A percentile compares a stretch with the other conserved stretches of the same genome.
phyloP scores from a whole-genome alignment of 1,140 invertebrate species.

The Drosophila carrolli region DNA sequence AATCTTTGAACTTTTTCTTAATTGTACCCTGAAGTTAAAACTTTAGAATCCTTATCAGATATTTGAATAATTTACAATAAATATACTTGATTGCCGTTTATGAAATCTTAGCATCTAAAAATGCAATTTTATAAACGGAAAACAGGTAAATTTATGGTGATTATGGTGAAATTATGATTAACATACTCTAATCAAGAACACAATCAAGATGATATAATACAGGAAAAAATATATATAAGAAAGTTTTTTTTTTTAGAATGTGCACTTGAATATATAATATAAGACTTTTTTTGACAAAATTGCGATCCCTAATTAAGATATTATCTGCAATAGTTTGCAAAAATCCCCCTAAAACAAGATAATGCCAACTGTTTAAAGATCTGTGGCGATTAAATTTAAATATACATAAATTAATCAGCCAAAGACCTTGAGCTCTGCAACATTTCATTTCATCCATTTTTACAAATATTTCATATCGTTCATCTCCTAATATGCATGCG shows the following conservation, averaged over 20 bases:
- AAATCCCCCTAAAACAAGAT: slow-evolving; percentile 2
- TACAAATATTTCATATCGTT: slow-evolving; percentile 24
- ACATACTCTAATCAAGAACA: too few species aligned
- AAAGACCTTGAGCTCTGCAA: slow-evolving; percentile 3
- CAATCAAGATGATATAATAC: too few species aligned
- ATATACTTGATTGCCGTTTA: too few species aligned
- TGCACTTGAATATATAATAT: neutral
- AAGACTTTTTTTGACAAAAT: neutral
- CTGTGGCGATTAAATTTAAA: slow-evolving; percentile 21
- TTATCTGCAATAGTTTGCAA: neutral
- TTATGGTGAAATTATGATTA: too few species aligned
- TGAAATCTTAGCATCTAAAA: too few species aligned
- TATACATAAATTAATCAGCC: slow-evolving; percentile 20
- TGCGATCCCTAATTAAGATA: slow-evolving; percentile 10
- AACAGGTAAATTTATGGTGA: too few species aligned
- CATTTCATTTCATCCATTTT: slow-evolving; percentile 1
- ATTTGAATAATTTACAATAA: too few species aligned
- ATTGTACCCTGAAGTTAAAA: too few species aligned
- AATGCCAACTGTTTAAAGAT: slow-evolving; percentile 2
- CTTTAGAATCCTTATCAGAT: too few species aligned
- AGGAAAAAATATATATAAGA: neutral
- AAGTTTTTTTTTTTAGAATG: neutral
- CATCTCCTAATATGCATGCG: slow-evolving; percentile 2
- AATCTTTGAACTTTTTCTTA: too few species aligned
- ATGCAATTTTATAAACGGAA: too few species aligned